Conservation (phyloP, 1,140 invertebrate species). For the Dufourea novaeangliae region DNA sequence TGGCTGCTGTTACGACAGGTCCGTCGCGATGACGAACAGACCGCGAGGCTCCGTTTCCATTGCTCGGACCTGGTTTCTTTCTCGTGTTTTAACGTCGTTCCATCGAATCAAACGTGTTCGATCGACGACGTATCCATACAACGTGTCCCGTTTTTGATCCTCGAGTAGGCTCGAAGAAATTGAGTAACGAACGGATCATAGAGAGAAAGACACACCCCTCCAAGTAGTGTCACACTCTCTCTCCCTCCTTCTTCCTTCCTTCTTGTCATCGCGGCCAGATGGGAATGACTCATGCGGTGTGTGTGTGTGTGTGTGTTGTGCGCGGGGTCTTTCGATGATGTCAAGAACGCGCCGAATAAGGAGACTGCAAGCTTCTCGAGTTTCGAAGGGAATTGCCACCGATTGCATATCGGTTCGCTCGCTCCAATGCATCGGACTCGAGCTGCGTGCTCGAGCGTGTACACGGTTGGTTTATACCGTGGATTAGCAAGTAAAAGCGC, state of each 20-base stretch:
- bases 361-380: conserved; percentile 52
- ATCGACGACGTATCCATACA: no score
- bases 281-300: conserved; percentile 65
- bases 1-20: conserved; percentile 16
- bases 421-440: conserved; percentile 17
- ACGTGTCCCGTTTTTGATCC: no score
- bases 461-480: conserved; percentile 29
- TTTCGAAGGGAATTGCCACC: conserved; percentile 47
- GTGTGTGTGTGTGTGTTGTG: conserved; percentile 23
- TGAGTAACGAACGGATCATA: no score
- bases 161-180: no score
- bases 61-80: not conserved
- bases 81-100: not conserved
- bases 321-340: conserved; percentile 46
- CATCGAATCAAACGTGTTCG: not conserved
- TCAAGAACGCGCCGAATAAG: conserved; percentile 72
- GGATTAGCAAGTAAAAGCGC: conserved; percentile 27
- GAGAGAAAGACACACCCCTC: conserved; percentile 62
- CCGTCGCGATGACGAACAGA: not conserved
- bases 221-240: conserved; percentile 2
- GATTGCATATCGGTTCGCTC: conserved; percentile 26
- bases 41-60: not conserved
- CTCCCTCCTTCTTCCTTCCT: not conserved
- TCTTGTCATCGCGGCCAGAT: conserved; percentile 53
- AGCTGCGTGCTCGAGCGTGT: conserved; percentile 30